phyloP scores from a whole-genome alignment of 2,888 invertebrate genomes.

The Orthosia gothica region DNA sequence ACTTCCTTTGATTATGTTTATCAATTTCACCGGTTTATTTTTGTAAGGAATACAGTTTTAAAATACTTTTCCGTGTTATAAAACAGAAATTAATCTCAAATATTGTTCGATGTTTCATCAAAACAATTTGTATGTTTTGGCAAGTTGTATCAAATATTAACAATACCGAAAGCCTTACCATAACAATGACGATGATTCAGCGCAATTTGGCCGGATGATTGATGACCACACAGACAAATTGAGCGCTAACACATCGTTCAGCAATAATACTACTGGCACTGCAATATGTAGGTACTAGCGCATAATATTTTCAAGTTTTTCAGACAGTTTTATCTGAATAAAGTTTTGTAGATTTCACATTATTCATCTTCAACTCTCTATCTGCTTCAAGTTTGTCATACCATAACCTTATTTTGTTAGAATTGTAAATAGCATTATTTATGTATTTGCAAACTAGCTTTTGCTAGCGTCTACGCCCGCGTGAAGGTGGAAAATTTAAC shows the following conservation, averaged over 20 bases:
- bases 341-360: not conserved
- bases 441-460: too few relatives aligned
- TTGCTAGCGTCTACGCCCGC: too few relatives aligned
- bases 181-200: conserved; percentile 45
- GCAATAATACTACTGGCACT: not conserved
- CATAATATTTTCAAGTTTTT: not conserved
- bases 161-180: conserved; percentile 9
- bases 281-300: not conserved
- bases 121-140: conserved; percentile 10
- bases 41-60: conserved; percentile 7
- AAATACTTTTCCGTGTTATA: conserved; percentile 1
- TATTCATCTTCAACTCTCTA: too few relatives aligned
- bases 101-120: not conserved
- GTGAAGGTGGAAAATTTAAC: not conserved
- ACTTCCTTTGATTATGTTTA: conserved; percentile 45
- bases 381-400: not conserved
- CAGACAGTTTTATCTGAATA: not conserved
- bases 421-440: too few relatives aligned
- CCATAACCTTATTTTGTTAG: too few relatives aligned
- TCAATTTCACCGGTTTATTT: conserved; percentile 31
- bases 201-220: conserved; percentile 42
- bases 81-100: not conserved
- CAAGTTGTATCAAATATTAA: conserved; percentile 32
- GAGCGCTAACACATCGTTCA: conserved; percentile 35
- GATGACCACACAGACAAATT: conserved; percentile 43